Evolutionary conservation across 2,797 vertebrate genomes (phyloP), one percentile per base, ranked within the genome.

Genomic region (Dendrocincla tyrannina): DNA sequence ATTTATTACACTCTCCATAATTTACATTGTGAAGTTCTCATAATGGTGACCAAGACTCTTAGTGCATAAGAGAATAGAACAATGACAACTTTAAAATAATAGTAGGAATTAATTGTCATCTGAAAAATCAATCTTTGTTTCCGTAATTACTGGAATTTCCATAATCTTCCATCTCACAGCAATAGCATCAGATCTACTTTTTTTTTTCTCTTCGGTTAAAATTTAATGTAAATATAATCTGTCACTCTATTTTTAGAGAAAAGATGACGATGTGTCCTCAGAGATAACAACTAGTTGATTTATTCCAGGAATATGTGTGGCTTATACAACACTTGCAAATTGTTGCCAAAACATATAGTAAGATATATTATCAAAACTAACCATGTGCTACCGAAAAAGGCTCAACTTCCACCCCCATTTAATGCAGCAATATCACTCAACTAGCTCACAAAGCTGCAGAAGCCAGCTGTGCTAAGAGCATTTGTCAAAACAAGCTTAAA

Each of bases 141-240:
- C 70, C 8, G 7, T 70, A 91, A 79, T 80, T 89, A 59, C 50
- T 44, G 17, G 10, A 58, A 60, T 89, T 76, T 63, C 33, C 27
- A 47, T 80, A 25, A 80, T 28, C 63, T 75, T n/a, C n/a, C 33
- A 64, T 25, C 55, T 76, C 60, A 46, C 28, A 77, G 64, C 27
- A 79, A 46, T 4, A 85, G 19, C 41, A 74, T 77, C 55, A 73
- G 25, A 79, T 91, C 39, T 10, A 8, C 1, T 3, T 59, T 47
- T 83, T 79, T 68, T 16, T 79, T 59, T 85, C 72, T 69, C 49
- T 22, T 8, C 17, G 75, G 75, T 58, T 89, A 87, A 69, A 76
- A 76, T 70, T 92, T 33, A 87, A 55, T 5, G 15, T 87, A 95
- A 88, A 95, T 72, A 90, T 72, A 85, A 94, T 73, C 70, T 92